Percentiles rank a stretch among this genome's conserved stretches.
Evolutionary conservation across 2,113 vertebrate species (phyloP).

Genomic region (Hyperoodon ampullatus): DNA sequence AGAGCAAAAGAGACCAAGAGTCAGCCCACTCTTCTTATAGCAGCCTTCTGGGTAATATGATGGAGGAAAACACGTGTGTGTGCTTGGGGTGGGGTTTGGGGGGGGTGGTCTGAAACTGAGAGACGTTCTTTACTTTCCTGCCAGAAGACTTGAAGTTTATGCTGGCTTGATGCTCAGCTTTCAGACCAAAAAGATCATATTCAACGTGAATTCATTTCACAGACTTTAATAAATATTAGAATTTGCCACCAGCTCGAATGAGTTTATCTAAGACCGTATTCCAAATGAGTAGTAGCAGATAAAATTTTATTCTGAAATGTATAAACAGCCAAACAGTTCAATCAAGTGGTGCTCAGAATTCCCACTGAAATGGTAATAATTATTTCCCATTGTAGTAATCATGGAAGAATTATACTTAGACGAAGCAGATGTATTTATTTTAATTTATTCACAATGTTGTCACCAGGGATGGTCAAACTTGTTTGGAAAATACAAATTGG

Average conservation of each 20-base stretch:
- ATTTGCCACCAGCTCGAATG: conserved; percentile 44
- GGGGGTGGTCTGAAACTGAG: conserved; percentile 4
- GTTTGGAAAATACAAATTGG: conserved; percentile 26
- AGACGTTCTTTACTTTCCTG: conserved; percentile 58
- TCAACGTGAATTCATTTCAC: conserved; percentile 72
- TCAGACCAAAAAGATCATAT: conserved; percentile 66
- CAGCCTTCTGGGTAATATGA: neutral
- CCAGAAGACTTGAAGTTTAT: conserved; percentile 61
- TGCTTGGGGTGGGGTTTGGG: neutral
- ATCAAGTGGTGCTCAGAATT: neutral
- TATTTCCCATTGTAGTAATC: conserved; percentile 32
- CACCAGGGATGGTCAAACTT: neutral
- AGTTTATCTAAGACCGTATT: conserved; percentile 62
- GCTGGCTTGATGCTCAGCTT: conserved; percentile 54
- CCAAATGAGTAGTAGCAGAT: conserved; percentile 35
- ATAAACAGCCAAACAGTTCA: neutral
- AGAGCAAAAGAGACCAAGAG: neutral
- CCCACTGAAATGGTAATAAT: conserved; percentile 36
- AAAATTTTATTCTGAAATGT: conserved; percentile 49
- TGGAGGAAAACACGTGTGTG: neutral
- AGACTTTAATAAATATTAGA: conserved; percentile 72
- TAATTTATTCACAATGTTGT: conserved; percentile 52
- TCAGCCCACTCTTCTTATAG: neutral
- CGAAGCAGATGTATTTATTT: conserved; percentile 43
- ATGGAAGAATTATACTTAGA: conserved; percentile 42